Base-by-base conservation (phyloP, 1,140 invertebrate species). In the Heliothis virescens region DNA sequence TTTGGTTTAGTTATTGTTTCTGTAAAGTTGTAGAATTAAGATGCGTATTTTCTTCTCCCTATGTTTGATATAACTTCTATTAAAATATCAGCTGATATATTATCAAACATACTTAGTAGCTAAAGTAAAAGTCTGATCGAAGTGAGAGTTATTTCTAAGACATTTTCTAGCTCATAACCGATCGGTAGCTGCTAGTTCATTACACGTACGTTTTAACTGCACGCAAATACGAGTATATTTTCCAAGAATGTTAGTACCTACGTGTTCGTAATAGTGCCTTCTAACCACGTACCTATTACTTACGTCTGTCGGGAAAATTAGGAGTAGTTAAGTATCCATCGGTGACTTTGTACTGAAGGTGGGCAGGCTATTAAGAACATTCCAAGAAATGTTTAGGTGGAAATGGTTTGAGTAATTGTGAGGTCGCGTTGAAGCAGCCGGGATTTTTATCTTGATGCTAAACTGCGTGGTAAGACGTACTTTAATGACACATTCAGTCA, bases 161-260 rank as follows among this genome's bases (percentile, higher is more conserved):
- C 21, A 52, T 52, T 69, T 50, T 53, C 65, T 53, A 69, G 21
- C 65, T 69, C 41, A 53, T 69, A 69, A 69, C 48, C 65, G 29
- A 65, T 65, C 63, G 15, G 65, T 50, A 53, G 65, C 21, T 29
- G 52, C 4, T 18, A 26, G 65, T 26, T 53, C 48, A 69, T 69
- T 69, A 53, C 50, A 15, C 62, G 48, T 53, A 18, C 48, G 52
- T 69, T 69, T 69, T 69, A 52, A 53, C 65, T 52, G 21, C 65
- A 53, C 65, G 48, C 48, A 69, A 69, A 69, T 69, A 52, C 41
- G 63, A 65, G 41, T 21, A 18, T 48, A 69, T 69, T 69, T 69
- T 29, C 50, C 26, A 69, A 53, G 65, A 69, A 69, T 69, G 65
- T 29, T 13, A 21, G 10, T 10, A 41, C 9, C 41, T 21, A 69